Evolutionary conservation across 2,888 invertebrate species (phyloP).

Genomic region (Alviniconcha strummeri): DNA sequence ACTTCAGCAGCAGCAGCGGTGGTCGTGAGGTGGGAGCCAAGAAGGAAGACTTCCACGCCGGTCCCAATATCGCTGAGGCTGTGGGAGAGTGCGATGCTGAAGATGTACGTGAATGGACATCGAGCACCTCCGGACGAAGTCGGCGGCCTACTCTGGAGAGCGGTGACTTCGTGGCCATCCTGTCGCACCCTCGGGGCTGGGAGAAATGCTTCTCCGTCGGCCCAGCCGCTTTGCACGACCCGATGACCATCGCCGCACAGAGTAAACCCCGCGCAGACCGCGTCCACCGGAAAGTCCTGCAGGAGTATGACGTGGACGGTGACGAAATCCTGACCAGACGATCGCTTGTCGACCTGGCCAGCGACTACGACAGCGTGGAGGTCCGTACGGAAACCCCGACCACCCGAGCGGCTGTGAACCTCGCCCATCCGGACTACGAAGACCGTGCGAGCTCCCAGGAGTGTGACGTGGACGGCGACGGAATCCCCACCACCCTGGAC

Average conservation of each 20-base stretch:
- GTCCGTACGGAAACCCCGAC: background rate
- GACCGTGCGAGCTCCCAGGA: background rate
- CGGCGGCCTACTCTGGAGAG: background rate
- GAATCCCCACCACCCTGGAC: background rate
- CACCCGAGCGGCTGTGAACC: background rate
- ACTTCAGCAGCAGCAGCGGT: no score
- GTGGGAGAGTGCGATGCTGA: no score
- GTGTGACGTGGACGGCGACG: background rate
- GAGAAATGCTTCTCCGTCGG: constrained; percentile 29
- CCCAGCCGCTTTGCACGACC: background rate
- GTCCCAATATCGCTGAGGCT: background rate
- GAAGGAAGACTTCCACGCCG: background rate
- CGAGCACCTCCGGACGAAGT: no score
- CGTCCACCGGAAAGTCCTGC: background rate
- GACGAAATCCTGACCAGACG: background rate
- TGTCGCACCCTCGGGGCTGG: constrained; percentile 14
- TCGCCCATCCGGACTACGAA: no score
- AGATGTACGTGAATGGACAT: no score
- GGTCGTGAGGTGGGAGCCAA: no score
- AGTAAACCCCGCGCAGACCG: background rate
- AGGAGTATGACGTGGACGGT: background rate
- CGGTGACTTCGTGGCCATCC: constrained; percentile 22
- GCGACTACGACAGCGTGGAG: background rate
- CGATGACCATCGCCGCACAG: background rate
- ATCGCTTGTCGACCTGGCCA: background rate